These are phyloP conservation scores for Caenorhabditis virilis DNA, from an alignment of 2,888 invertebrate genomes.

Conservation along the genomic window DNA sequence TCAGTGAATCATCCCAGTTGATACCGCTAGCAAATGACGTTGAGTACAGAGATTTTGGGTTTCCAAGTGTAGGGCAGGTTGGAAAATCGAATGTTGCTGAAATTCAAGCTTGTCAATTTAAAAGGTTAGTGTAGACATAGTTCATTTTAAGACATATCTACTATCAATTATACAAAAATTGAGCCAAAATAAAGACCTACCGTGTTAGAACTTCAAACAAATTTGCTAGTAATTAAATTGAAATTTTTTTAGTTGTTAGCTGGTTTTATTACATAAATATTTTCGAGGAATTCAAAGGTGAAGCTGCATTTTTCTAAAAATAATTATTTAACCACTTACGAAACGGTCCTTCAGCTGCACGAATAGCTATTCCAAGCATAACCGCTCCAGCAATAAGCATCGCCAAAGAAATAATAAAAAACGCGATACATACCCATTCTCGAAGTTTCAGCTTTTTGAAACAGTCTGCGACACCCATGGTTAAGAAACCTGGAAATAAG, in stretches of 20 bases:
- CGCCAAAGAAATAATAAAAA: constrained; percentile 22
- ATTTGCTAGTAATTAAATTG: not conserved
- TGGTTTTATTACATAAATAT: constrained; percentile 6
- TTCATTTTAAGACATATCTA: too few species aligned
- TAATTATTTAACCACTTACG: not conserved
- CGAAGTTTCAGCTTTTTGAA: constrained; percentile 18
- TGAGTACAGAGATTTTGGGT: constrained; percentile 14
- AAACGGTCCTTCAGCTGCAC: too few species aligned
- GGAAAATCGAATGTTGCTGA: constrained; percentile 25
- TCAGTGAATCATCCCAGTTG: constrained; percentile 9
- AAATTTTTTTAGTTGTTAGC: not conserved
- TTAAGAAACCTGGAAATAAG: too few species aligned
- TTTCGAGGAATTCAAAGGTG: not conserved
- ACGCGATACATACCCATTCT: constrained; percentile 30
- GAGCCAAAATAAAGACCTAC: not conserved
- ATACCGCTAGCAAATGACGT: constrained; percentile 19
- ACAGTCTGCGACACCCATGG: constrained; percentile 4
- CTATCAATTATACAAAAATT: too few species aligned
- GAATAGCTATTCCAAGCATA: constrained; percentile 14
- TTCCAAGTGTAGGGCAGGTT: constrained; percentile 10
- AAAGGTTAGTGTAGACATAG: too few species aligned
- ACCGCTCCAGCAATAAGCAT: constrained; percentile 32
- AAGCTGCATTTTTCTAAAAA: not conserved
- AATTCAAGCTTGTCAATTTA: too few species aligned
- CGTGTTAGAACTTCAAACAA: not conserved